Evolutionary conservation across 2,797 vertebrate species (phyloP), one percentile per base, ranked within the genome.

Genomic region (Parotocinclus haroldoi): DNA sequence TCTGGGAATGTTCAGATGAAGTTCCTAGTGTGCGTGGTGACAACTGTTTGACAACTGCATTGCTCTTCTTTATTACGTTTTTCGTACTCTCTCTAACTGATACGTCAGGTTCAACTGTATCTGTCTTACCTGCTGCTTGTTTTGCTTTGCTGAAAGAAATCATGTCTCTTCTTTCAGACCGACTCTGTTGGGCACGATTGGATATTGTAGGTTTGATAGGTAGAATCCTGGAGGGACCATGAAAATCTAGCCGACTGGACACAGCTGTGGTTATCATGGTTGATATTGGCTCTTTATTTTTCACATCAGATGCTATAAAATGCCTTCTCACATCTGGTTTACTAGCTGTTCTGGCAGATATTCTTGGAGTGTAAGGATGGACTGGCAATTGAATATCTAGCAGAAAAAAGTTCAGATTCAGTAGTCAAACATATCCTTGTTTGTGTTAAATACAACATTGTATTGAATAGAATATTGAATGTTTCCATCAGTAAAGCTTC

Each of bases 381-480:
- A 83, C 61, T 36, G 87, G 81, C 70, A 86, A 85, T 87, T 91
- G 87, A 80, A 92, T 87, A 79, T 93, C 95, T 98, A 81, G 40
- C 72, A 65, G 74, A 81, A 79, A 82, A 63, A 66, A 50, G 7
- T 46, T 4, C n/a, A n/a, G n/a, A n/a, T n/a, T 7, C 12, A 13
- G 4, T 46, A 46, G n/a, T n/a, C n/a, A n/a, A n/a, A n/a, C n/a
- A n/a, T n/a, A n/a, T n/a, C n/a, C n/a, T n/a, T n/a, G n/a, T n/a
- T n/a, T n/a, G n/a, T n/a, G 12, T 53, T 16, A n/a, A 67, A 18
- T 51, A 0, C 7, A 19, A 13, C 54, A 17, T 9, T 61, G 10
- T 50, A 62, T 53, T 37, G 58, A 27, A 4, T 0, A n/a, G 2
- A 52, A 37, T 42, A 37, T 10, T 38, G 39, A 44, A 64, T 3